phyloP scores from a whole-genome alignment of 2,797 vertebrate genomes.

The Tragelaphus oryx region DNA sequence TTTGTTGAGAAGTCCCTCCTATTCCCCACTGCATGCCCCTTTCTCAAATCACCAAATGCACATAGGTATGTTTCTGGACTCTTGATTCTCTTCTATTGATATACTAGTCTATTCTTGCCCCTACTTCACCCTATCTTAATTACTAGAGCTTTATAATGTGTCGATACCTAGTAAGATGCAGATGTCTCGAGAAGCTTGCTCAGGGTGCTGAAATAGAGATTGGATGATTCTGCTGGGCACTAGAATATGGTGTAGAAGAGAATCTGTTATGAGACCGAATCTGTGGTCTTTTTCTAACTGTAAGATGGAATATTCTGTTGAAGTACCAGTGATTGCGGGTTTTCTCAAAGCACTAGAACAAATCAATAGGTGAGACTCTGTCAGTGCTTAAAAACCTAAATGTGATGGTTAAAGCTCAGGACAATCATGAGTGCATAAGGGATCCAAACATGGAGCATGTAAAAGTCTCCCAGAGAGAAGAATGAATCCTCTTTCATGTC shows the following conservation, averaged over 20 bases:
- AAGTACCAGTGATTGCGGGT: not conserved
- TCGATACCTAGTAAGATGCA: not conserved
- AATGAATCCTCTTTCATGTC: not conserved
- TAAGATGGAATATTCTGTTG: not conserved
- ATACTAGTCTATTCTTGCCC: not conserved
- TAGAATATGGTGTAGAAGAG: not conserved
- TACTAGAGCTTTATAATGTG: not conserved
- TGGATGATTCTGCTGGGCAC: accelerated
- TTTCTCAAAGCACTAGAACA: slow-evolving; percentile 12
- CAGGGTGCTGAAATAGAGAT: not conserved
- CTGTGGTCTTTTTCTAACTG: not conserved
- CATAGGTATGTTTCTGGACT: not conserved
- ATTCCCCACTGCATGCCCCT: not conserved
- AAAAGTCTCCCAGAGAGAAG: not conserved
- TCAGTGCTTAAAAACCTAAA: not conserved
- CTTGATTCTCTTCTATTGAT: not conserved
- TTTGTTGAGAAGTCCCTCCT: not conserved
- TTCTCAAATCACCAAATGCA: not conserved
- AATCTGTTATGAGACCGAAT: not conserved
- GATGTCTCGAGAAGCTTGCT: not conserved
- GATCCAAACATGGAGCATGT: not conserved
- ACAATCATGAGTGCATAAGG: not conserved
- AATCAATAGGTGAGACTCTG: not conserved
- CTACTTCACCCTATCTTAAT: not conserved
- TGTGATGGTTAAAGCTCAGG: not conserved